Conservation (phyloP, 2,113 vertebrate species). For the Perccottus glenii region DNA sequence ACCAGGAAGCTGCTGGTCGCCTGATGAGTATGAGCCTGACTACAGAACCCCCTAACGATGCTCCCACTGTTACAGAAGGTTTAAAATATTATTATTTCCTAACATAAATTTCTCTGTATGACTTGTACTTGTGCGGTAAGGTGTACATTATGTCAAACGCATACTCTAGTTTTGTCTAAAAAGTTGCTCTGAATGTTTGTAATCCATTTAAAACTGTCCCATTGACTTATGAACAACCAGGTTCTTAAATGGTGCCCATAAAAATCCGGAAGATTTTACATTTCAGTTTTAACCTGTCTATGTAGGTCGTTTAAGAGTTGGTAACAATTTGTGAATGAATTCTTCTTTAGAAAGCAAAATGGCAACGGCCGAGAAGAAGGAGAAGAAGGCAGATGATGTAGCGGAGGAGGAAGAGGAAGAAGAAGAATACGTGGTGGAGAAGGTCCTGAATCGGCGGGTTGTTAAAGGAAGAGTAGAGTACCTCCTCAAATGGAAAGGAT, state of each 20-base stretch:
- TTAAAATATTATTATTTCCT: conserved; percentile 51
- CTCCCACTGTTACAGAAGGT: conserved; percentile 79
- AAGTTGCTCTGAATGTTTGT: conserved; percentile 33
- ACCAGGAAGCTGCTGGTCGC: conserved; percentile 72
- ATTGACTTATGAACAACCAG: conserved; percentile 5
- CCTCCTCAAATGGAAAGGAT: conserved; percentile 98
- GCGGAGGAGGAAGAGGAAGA: conserved; percentile 95
- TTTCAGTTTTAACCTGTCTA: background rate
- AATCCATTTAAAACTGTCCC: background rate
- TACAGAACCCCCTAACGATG: conserved; percentile 76
- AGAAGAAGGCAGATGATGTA: conserved; percentile 95
- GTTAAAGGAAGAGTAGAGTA: conserved; percentile 96
- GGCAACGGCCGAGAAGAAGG: conserved; percentile 87
- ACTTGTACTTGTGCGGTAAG: conserved; percentile 43
- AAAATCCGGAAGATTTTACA: background rate
- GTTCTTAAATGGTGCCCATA: too few species aligned
- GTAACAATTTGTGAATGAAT: conserved; percentile 1
- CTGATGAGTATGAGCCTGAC: conserved; percentile 81
- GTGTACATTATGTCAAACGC: conserved; percentile 27
- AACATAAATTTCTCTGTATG: conserved; percentile 39
- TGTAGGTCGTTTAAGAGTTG: background rate
- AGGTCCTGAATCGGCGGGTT: conserved; percentile 92
- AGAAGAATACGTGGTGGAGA: conserved; percentile 97
- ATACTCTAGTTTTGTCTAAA: background rate
- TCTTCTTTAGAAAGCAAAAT: conserved; percentile 79